Base-by-base conservation (phyloP, 2,888 invertebrate genomes). In the Callosobruchus maculatus region DNA sequence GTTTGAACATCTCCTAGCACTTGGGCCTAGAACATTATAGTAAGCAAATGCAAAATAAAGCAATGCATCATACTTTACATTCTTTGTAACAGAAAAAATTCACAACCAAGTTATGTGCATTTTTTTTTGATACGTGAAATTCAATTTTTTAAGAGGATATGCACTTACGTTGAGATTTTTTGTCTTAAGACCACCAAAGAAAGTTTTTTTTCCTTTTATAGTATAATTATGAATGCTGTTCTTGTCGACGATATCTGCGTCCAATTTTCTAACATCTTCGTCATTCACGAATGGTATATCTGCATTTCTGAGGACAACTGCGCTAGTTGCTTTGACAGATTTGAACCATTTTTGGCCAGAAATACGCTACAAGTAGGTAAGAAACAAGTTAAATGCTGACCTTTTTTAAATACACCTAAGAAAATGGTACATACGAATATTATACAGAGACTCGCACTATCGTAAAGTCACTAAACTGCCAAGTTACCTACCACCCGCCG, bases 181-280 rank as follows among this genome's bases (percentile, higher is more conserved):
- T 4, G 83, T 79, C 80, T 85, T 80, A 3, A 86, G 74, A n/a
- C 85, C 85, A 20, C 78, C 80, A 74, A 80, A 83, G 76, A 86
- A 85, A 2, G 79, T 80, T 75, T 86, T 86, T 21, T 74, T 77
- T n/a, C 86, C 85, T 71, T 71, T 80, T 68, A 85, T 83, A 2
- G 76, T 70, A 21, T 72, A 73, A 22, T 78, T 75, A 68, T 80
- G 72, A 18, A 82, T 74, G 22, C 77, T 67, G 73, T 81, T 73
- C 77, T 81, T 81, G 22, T 74, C 71, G 18, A 85, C 78, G 71
- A 85, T 83, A 22, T 77, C 79, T 26, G 78, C 73, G 69, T 82
- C 78, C 21, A 86, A 72, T 73, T 80, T 74, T 4, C 77, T 69
- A 26, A 86, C 79, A 68, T 79, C 71, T 20, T 84, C 77, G 7